phyloP scores from a whole-genome alignment of 2,797 vertebrate genomes.

The Thaleichthys pacificus region DNA sequence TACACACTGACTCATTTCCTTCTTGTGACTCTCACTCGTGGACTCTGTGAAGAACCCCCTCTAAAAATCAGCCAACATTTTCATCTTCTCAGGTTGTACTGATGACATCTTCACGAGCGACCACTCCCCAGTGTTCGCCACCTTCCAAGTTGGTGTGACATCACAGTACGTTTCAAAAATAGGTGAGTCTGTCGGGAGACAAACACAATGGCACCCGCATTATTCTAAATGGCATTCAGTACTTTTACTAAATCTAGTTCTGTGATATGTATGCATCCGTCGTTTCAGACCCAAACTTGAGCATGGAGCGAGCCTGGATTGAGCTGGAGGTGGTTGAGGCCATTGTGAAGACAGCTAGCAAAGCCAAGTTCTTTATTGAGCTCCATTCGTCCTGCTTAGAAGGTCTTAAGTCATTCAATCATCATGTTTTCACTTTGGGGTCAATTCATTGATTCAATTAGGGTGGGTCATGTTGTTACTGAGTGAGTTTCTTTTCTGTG shows the following conservation, averaged over 20 bases:
- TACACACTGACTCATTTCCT: conserved; percentile 61
- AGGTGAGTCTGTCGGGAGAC: conserved; percentile 63
- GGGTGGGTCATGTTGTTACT: not conserved
- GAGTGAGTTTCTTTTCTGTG: too few species aligned
- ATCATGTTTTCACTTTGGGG: not conserved
- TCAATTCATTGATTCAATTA: not conserved
- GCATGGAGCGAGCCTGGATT: conserved; percentile 72
- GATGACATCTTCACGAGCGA: conserved; percentile 85
- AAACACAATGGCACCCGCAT: conserved; percentile 10
- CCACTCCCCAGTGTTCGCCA: conserved; percentile 85
- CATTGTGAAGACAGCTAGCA: conserved; percentile 84
- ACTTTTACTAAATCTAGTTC: too few species aligned
- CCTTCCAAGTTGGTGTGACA: conserved; percentile 79
- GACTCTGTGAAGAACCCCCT: conserved; percentile 23
- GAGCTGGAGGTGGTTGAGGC: conserved; percentile 78
- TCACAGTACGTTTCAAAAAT: conserved; percentile 66
- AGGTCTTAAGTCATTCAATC: conserved; percentile 57
- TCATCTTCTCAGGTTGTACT: conserved; percentile 73
- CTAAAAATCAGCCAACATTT: conserved; percentile 7
- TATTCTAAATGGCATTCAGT: not conserved
- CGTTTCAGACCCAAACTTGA: conserved; percentile 56
- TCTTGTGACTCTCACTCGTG: conserved; percentile 17
- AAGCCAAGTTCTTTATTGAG: conserved; percentile 83
- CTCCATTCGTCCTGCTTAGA: conserved; percentile 79
- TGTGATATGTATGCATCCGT: too few species aligned